These are phyloP conservation scores for Oscheius sp. DNA, from an alignment of 1,140 invertebrate genomes.

Conservation along the genomic window DNA sequence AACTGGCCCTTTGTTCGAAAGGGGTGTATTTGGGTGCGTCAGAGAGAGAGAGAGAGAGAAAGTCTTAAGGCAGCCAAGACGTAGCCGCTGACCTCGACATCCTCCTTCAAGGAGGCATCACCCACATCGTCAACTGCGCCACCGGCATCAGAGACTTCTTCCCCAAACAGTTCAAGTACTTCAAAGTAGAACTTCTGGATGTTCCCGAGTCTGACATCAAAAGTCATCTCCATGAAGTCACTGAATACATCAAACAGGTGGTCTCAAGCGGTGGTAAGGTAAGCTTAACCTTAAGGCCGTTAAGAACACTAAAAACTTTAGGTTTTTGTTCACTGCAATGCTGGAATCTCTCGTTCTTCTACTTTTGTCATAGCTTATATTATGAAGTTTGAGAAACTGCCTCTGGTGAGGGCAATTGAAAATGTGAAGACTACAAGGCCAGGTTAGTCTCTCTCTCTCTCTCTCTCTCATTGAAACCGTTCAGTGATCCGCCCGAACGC, in stretches of 20 bases:
- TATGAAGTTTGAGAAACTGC: slow-evolving; percentile 70
- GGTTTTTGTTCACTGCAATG: slow-evolving; percentile 84
- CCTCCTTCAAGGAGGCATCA: slow-evolving; percentile 69
- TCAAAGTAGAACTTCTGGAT: slow-evolving; percentile 60
- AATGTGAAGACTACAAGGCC: background rate
- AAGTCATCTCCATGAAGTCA: slow-evolving; percentile 56
- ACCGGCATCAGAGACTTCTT: slow-evolving; percentile 58
- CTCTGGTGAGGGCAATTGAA: slow-evolving; percentile 69
- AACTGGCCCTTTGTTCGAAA: slow-evolving; percentile 69
- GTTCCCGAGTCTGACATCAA: slow-evolving; percentile 46
- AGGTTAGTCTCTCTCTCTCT: no score
- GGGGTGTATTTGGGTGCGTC: slow-evolving; percentile 63
- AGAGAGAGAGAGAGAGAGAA: no score
- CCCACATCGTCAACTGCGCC: slow-evolving; percentile 69
- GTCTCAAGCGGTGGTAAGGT: slow-evolving; percentile 51
- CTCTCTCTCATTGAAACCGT: slow-evolving; percentile 58
- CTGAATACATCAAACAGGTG: slow-evolving; percentile 61
- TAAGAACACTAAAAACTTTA: slow-evolving; percentile 61
- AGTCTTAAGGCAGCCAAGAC: slow-evolving; percentile 74
- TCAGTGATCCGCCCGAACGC: slow-evolving; percentile 74
- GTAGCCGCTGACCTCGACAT: slow-evolving; percentile 69
- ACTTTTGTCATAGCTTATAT: slow-evolving; percentile 78
- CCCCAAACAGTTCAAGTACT: slow-evolving; percentile 61
- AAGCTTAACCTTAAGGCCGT: background rate
- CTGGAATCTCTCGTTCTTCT: slow-evolving; percentile 82